Conservation (phyloP, 2,113 vertebrate species). For the Seriola dumerili region DNA sequence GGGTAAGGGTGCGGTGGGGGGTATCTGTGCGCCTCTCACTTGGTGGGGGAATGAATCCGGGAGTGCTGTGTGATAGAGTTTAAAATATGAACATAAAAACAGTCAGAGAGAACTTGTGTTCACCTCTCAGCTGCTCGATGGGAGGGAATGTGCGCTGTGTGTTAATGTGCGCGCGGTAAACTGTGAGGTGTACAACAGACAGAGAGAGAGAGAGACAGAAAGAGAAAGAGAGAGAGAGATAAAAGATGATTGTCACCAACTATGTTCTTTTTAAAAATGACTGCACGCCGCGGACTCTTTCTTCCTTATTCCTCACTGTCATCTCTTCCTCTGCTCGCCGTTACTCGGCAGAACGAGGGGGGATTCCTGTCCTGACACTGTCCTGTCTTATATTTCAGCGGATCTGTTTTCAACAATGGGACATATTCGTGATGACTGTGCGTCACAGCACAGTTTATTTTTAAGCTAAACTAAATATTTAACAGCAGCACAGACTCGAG, state of each 20-base stretch:
- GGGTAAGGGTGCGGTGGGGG: constrained; percentile 51
- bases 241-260: constrained; percentile 56
- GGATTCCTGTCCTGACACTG: constrained; percentile 47
- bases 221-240: constrained; percentile 13
- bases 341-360: constrained; percentile 51
- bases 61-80: constrained; percentile 11
- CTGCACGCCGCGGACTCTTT: constrained; percentile 47
- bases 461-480: constrained; percentile 26
- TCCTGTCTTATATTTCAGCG: constrained; percentile 42
- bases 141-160: background rate
- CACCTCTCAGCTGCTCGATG: constrained; percentile 19
- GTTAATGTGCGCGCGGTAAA: background rate
- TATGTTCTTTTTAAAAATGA: constrained; percentile 57
- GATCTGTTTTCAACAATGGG: constrained; percentile 31
- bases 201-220: constrained; percentile 6
- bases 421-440: constrained; percentile 28
- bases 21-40: constrained; percentile 6
- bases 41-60: constrained; percentile 45
- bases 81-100: constrained; percentile 22
- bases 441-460: constrained; percentile 6
- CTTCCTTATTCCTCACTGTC: constrained; percentile 69
- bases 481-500: background rate
- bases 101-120: constrained; percentile 10
- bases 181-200: constrained; percentile 26
- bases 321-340: constrained; percentile 27